Evolutionary conservation across 2,888 invertebrate species (phyloP).

Genomic region (Micoletzkya japonica): DNA sequence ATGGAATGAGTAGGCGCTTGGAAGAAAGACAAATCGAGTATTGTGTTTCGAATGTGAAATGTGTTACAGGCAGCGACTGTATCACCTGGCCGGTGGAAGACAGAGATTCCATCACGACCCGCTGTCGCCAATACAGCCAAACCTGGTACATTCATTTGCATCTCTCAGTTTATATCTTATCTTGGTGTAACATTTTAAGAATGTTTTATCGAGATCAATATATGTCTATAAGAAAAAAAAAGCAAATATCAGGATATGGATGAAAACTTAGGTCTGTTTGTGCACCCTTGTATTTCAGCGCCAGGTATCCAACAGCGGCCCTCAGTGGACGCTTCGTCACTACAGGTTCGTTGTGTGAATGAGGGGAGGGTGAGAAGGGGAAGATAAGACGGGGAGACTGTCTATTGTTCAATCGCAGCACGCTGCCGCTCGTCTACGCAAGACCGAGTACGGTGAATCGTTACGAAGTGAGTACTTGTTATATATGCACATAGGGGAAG

Average conservation of each 20-base stretch:
- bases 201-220: too few species aligned
- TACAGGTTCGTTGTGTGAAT: conserved; percentile 39
- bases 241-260: neutral
- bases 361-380: neutral
- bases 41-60: too few species aligned
- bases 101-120: conserved; percentile 61
- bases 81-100: conserved; percentile 58
- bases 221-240: neutral
- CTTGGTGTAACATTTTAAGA: too few species aligned
- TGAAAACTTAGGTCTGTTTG: conserved; percentile 38
- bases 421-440: conserved; percentile 63
- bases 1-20: neutral
- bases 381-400: neutral
- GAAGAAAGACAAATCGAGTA: neutral
- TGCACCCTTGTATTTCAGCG: conserved; percentile 5
- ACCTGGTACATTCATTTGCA: conserved; percentile 35
- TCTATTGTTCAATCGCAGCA: conserved; percentile 43
- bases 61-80: conserved; percentile 51
- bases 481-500: too few species aligned
- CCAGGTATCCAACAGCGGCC: conserved; percentile 41
- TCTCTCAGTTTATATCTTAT: too few species aligned
- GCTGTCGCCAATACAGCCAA: conserved; percentile 12
- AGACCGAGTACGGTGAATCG: conserved; percentile 62
- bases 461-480: too few species aligned
- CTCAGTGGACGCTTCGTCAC: conserved; percentile 58